Conservation (phyloP, 2,888 invertebrate species). For the Diploptera punctata region DNA sequence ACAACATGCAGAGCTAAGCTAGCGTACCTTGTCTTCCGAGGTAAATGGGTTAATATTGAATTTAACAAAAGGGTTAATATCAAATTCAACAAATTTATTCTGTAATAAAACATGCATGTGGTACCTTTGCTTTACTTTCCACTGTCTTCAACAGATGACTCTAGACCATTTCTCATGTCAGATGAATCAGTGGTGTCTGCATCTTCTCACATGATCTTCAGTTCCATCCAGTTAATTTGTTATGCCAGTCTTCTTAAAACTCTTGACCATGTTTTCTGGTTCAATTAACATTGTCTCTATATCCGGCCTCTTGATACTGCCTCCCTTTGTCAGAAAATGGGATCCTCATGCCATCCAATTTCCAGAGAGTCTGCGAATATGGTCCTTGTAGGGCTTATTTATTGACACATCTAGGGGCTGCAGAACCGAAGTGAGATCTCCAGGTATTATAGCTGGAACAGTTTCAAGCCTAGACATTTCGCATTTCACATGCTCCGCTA, state of each 20-base stretch:
- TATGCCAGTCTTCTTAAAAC: not conserved
- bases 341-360: not conserved
- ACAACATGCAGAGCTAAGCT: too few species aligned
- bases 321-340: not conserved
- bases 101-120: not conserved
- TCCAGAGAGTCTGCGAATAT: not conserved
- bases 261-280: not conserved
- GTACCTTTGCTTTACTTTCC: not conserved
- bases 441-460: too few species aligned
- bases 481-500: not conserved
- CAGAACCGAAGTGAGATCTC: not conserved
- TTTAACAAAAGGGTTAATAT: too few species aligned
- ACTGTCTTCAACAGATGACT: not conserved
- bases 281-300: not conserved
- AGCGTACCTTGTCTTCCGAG: too few species aligned
- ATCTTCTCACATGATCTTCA: too few species aligned
- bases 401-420: not conserved
- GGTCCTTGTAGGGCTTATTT: not conserved
- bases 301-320: not conserved
- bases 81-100: not conserved
- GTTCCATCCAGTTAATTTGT: not conserved
- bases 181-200: not conserved
- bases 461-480: too few species aligned
- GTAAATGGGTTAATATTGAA: too few species aligned
- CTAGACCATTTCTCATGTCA: not conserved